Base-by-base conservation (phyloP, 1,140 invertebrate genomes). In the Cephus cinctus region DNA sequence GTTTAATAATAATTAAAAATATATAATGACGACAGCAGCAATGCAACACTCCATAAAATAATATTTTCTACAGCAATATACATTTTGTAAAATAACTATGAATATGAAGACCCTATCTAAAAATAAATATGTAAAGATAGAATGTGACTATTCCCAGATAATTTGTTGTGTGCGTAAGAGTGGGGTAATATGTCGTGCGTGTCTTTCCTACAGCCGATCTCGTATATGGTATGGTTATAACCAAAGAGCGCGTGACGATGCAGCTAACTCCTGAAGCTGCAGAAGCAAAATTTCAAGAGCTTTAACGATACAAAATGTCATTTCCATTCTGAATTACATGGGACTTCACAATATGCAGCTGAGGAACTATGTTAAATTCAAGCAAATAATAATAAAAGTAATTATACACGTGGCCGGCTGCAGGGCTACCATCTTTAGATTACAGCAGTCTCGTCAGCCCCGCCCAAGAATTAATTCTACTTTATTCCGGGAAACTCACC, bases 341-440 rank as follows among this genome's bases (percentile, higher is more conserved):
- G 27, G 14, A 30, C 27, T 12, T 12, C 9, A 3, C 2, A 30
- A 12, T 11, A 30, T 2, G 14, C 2, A 9, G 2, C 3, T 30
- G 9, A 12, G 27, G 27, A 12, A 30, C 12, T 30, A 11, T 30
- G 11, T 30, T 3, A 12, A 30, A 11, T 30, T 30, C 12, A 9
- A 12, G 27, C n/a, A n/a, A n/a, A n/a, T n/a, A n/a, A n/a, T 30
- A 2, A 30, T 12, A 30, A 30, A 30, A 30, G 19, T 36, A 14
- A 15, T 3, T 36, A 9, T 14, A 36, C 34, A 36, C 34, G 34
- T 36, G 34, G 34, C 34, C 34, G 34, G 34, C 34, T 11, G 15
- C 34, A 36, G 34, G 34, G 34, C 3, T 36, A 15, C 34, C 34
- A 36, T 36, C 34, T 36, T 36, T 36, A 14, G n/a, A n/a, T n/a